Evolutionary conservation across 1,140 invertebrate genomes (phyloP).

Genomic region (Trachymyrmex septentrionalis): DNA sequence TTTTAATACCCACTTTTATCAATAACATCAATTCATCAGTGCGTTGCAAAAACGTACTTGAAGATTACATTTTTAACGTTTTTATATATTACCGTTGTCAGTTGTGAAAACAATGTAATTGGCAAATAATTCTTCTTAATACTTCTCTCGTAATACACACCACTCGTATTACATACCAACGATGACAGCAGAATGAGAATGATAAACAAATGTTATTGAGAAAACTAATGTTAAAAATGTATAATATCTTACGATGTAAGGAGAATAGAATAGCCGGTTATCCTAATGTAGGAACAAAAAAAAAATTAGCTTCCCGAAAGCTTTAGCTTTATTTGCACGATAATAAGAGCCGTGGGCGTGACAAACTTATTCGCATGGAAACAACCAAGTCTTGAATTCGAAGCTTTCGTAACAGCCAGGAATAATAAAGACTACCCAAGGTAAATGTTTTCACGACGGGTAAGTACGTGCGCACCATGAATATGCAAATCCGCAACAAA

Average conservation of each 20-base stretch:
- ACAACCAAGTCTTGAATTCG: slow-evolving; percentile 73
- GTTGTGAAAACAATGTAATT: slow-evolving; percentile 24
- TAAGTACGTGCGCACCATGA: slow-evolving; percentile 76
- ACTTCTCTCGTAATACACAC: background rate
- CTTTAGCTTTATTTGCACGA: slow-evolving; percentile 72
- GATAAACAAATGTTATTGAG: background rate
- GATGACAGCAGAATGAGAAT: background rate
- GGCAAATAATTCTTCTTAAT: too few relatives aligned
- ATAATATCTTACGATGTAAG: background rate
- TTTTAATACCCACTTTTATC: slow-evolving; percentile 72
- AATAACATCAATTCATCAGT: slow-evolving; percentile 64
- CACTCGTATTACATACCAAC: background rate
- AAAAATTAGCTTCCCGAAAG: slow-evolving; percentile 35
- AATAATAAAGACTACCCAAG: slow-evolving; percentile 78
- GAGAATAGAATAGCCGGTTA: slow-evolving; percentile 6
- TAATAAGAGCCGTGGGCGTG: slow-evolving; percentile 68
- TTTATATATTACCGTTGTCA: background rate
- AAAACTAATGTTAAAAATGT: background rate
- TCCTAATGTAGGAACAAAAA: background rate
- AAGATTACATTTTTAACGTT: slow-evolving; percentile 6
- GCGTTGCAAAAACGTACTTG: slow-evolving; percentile 61
- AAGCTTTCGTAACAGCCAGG: slow-evolving; percentile 71
- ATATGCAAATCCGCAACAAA: slow-evolving; percentile 80
- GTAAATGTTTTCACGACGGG: slow-evolving; percentile 76
- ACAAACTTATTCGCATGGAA: slow-evolving; percentile 70